phyloP scores from a whole-genome alignment of 2,888 invertebrate species.

The Drosophila putrida region DNA sequence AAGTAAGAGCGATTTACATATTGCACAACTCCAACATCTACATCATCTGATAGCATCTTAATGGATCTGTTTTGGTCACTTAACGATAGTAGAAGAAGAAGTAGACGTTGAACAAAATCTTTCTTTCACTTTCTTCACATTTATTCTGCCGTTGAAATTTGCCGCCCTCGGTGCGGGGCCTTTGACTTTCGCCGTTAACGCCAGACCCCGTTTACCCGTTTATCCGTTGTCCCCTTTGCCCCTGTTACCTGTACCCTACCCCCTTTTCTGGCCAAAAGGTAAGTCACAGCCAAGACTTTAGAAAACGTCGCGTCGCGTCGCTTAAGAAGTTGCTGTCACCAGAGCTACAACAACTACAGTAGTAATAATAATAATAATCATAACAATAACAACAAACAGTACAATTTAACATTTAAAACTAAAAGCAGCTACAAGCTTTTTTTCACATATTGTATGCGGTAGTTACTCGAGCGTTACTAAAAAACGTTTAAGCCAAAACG shows the following conservation, averaged over 20 bases:
- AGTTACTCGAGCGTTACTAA: conserved; percentile 71
- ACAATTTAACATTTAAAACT: conserved; percentile 36
- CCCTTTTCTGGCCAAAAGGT: conserved; percentile 22
- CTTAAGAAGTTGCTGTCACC: conserved; percentile 49
- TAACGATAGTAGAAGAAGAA: background rate
- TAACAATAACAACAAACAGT: conserved; percentile 35
- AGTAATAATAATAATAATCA: conserved; percentile 19
- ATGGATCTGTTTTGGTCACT: conserved; percentile 1
- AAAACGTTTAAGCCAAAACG: conserved; percentile 65
- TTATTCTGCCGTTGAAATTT: conserved; percentile 57
- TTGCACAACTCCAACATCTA: background rate
- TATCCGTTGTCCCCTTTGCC: conserved; percentile 4
- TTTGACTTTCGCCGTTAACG: conserved; percentile 52
- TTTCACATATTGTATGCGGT: conserved; percentile 13
- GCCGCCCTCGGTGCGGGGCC: conserved; percentile 22
- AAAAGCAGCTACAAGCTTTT: conserved; percentile 38
- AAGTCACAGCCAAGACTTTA: conserved; percentile 37
- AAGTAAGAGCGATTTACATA: too few species aligned
- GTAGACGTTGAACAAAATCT: conserved; percentile 6
- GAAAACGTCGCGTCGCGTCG: conserved; percentile 38
- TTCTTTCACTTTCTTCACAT: conserved; percentile 68
- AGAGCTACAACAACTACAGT: conserved; percentile 8
- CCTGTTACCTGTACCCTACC: background rate
- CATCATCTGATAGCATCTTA: conserved; percentile 21
- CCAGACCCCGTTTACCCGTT: conserved; percentile 1